Base-by-base conservation (phyloP, 1,140 invertebrate genomes). In the Dryas iulia region DNA sequence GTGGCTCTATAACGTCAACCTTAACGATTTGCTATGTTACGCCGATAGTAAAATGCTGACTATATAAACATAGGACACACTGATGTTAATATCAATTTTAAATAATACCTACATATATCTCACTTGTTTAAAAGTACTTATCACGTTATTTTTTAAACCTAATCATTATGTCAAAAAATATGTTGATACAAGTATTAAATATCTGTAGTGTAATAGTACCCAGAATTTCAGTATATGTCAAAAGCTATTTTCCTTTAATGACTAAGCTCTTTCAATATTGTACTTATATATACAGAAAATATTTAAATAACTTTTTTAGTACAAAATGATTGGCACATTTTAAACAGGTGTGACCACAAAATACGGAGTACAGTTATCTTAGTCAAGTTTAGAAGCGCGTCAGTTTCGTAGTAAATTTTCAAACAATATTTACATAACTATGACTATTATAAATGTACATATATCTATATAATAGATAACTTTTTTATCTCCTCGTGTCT, bases 11-110 rank as follows among this genome's bases (percentile, higher is more conserved):
- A 59, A 56, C 58, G 47, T 69, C 72, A 66, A 68, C 72, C 66
- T 76, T 79, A 76, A 83, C 78, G 74, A 73, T 78, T 57, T 80
- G 77, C 80, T 75, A 77, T 74, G 68, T 77, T 78, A 80, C 77
- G 54, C 23, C 68, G 23, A 66, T 54, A 60, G 33, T 67, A 67
- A 65, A 64, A 21, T 70, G 64, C 74, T 79, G 73, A 68, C 30
- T 33, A 39, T 31, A 35, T 56, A 28, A 64, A 53, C 25, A 11
- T 24, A 10, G 54, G n/a, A 66, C 56, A 66, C 21, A 47, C 24
- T 4, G n/a, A 6, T 56, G 53, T 25, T 25, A 25, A 26, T 11
- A 25, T 56, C 24, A 14, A 47, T 6, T 28, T 28, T 28, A 6
- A 28, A 6, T 28, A 3, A 28, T 3, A 28, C 26, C 26, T 28